Evolutionary conservation across 2,888 invertebrate species (phyloP).

Genomic region (Rambutsinella grinnellia): DNA sequence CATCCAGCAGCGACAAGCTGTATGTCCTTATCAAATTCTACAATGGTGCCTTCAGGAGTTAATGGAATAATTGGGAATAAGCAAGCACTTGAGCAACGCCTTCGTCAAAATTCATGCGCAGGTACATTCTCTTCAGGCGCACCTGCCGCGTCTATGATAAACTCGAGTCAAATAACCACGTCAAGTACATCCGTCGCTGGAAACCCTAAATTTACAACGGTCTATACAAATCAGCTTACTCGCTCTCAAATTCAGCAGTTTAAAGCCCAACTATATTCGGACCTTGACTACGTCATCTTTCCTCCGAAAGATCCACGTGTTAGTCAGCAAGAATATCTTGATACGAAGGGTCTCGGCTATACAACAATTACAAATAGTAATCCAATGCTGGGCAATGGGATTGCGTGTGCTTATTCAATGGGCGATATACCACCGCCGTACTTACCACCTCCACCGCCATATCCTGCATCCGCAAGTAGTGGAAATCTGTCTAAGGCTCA

Average conservation of each 20-base stretch:
- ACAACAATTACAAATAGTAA: constrained; percentile 64
- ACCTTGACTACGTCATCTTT: constrained; percentile 92
- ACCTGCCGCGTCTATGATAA: constrained; percentile 28
- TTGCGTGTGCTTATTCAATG: constrained; percentile 69
- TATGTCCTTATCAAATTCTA: constrained; percentile 42
- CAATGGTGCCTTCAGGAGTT: constrained; percentile 11
- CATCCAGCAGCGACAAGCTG: constrained; percentile 62
- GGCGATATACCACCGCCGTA: constrained; percentile 70
- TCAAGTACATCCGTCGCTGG: constrained; percentile 28
- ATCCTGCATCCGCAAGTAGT: constrained; percentile 40
- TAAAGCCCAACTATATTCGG: constrained; percentile 90
- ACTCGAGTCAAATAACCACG: constrained; percentile 17
- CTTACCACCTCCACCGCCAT: constrained; percentile 56
- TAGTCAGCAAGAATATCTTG: constrained; percentile 91
- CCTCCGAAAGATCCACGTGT: constrained; percentile 90
- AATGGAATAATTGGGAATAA: constrained; percentile 20
- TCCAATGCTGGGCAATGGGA: constrained; percentile 76
- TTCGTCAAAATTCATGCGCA: constrained; percentile 41
- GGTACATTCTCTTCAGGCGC: constrained; percentile 26
- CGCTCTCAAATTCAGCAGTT: constrained; percentile 87
- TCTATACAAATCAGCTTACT: constrained; percentile 73
- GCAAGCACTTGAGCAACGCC: constrained; percentile 19
- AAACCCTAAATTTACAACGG: constrained; percentile 61
- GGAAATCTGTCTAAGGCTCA: constrained; percentile 25
- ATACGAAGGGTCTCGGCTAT: constrained; percentile 78